Evolutionary conservation across 1,140 invertebrate species (phyloP).

Genomic region (Drosophila pachea): DNA sequence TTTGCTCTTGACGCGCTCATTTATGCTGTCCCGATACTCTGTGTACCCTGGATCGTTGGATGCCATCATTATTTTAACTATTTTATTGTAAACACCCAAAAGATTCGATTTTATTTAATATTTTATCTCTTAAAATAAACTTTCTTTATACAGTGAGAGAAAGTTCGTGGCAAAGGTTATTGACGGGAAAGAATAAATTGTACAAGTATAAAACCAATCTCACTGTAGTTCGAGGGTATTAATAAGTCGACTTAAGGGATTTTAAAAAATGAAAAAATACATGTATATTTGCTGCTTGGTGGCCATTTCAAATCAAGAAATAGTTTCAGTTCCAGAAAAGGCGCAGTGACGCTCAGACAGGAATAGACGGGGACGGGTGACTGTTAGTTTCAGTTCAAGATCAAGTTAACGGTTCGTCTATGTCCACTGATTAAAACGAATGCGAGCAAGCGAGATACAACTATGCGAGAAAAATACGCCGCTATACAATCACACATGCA

Average conservation of each 20-base stretch:
- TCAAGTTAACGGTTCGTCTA: slow-evolving; percentile 65
- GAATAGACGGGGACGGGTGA: slow-evolving; percentile 22
- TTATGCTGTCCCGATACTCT: neutral
- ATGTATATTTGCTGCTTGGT: slow-evolving; percentile 63
- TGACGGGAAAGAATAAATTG: neutral
- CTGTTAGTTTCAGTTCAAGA: slow-evolving; percentile 48
- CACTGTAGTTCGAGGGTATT: slow-evolving; percentile 29
- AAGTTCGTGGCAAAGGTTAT: neutral
- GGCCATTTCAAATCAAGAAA: slow-evolving; percentile 41
- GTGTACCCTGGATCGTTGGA: slow-evolving; percentile 4
- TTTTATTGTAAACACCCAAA: neutral
- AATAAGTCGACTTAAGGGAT: neutral
- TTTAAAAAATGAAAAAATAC: slow-evolving; percentile 52
- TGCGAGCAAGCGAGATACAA: slow-evolving; percentile 48
- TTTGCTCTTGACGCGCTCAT: slow-evolving; percentile 25
- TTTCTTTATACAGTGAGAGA: too few species aligned
- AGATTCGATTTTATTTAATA: neutral
- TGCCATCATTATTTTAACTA: neutral
- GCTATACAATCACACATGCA: slow-evolving; percentile 13
- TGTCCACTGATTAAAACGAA: slow-evolving; percentile 31
- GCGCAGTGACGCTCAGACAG: slow-evolving; percentile 37
- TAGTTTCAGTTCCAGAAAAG: slow-evolving; percentile 60
- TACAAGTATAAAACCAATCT: neutral
- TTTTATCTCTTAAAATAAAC: neutral
- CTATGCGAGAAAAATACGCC: slow-evolving; percentile 48